These are phyloP conservation scores for Acromyrmex heyeri DNA, from an alignment of 1,140 invertebrate species.

Conservation along the genomic window DNA sequence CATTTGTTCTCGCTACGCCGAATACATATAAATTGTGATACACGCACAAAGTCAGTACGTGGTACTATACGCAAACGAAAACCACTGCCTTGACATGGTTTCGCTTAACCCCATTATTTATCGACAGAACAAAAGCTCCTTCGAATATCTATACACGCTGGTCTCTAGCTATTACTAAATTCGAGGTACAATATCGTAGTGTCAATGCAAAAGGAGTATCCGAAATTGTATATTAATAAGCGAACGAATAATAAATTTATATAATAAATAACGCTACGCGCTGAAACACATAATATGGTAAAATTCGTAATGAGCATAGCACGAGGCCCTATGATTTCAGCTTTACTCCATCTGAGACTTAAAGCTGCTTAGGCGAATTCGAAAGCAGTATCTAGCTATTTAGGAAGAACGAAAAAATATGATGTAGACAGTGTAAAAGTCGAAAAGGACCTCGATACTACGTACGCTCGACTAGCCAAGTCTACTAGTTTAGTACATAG, in stretches of 20 bases:
- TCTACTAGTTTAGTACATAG: background rate
- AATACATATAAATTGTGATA: slow-evolving; percentile 35
- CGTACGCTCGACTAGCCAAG: slow-evolving; percentile 45
- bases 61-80: background rate
- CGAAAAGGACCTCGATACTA: slow-evolving; percentile 26
- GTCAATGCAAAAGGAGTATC: slow-evolving; percentile 12
- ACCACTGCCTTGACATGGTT: background rate
- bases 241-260: slow-evolving; percentile 31
- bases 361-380: slow-evolving; percentile 18
- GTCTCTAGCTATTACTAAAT: slow-evolving; percentile 42
- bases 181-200: slow-evolving; percentile 19
- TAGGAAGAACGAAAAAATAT: slow-evolving; percentile 43
- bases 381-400: slow-evolving; percentile 16
- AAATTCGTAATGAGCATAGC: slow-evolving; percentile 27
- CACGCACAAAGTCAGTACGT: slow-evolving; percentile 12
- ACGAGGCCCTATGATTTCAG: slow-evolving; percentile 13
- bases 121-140: slow-evolving; percentile 37
- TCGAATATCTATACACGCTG: slow-evolving; percentile 29
- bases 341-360: background rate
- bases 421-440: background rate
- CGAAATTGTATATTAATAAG: slow-evolving; percentile 33
- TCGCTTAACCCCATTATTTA: background rate
- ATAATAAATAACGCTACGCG: slow-evolving; percentile 31
- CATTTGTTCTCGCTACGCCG: slow-evolving; percentile 22
- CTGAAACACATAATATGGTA: slow-evolving; percentile 39